Evolutionary conservation across 2,113 vertebrate genomes (phyloP).

Genomic region (Spea multiplicata): DNA sequence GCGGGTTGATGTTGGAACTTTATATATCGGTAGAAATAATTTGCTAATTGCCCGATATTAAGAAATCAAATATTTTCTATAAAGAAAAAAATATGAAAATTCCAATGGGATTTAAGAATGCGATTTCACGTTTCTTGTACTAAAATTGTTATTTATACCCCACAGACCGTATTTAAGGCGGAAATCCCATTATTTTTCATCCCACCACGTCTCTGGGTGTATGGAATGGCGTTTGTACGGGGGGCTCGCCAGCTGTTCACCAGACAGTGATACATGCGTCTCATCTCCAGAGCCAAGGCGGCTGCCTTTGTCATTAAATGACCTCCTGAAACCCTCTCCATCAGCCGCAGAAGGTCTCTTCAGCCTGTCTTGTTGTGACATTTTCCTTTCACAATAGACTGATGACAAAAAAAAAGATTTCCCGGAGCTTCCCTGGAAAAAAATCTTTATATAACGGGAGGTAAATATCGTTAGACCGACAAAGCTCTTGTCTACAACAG

Average conservation of each 20-base stretch:
- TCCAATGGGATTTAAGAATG: too few species aligned
- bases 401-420: not conserved
- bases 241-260: not conserved
- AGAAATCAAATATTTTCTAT: too few species aligned
- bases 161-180: not conserved
- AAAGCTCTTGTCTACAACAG: too few species aligned
- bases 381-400: not conserved
- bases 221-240: not conserved
- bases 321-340: not conserved
- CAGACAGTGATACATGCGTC: constrained; percentile 1
- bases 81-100: too few species aligned
- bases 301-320: constrained; percentile 5
- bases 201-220: not conserved
- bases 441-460: not conserved
- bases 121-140: too few species aligned
- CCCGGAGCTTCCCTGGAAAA: not conserved
- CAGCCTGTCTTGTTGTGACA: not conserved
- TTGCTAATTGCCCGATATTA: too few species aligned
- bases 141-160: too few species aligned
- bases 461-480: not conserved
- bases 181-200: not conserved
- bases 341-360: not conserved
- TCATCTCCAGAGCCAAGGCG: not conserved
- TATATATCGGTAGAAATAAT: too few species aligned
- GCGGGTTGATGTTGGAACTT: too few species aligned